These are phyloP conservation scores for Anoncus sp. DNA, from an alignment of 2,888 invertebrate species.

Conservation along the genomic window DNA sequence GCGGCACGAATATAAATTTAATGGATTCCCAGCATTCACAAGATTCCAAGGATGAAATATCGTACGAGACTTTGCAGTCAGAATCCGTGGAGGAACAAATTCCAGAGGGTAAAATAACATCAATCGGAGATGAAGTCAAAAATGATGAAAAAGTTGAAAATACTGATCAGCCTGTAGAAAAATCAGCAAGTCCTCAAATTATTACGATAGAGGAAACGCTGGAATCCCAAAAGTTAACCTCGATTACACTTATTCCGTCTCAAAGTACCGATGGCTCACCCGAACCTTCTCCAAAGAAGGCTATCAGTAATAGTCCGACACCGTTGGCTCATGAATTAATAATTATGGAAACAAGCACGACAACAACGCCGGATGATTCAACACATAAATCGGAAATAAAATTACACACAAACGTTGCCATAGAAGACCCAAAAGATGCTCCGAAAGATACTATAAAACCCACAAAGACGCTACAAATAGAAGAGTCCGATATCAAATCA, in stretches of 20 bases:
- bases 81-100: conserved; percentile 48
- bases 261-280: neutral
- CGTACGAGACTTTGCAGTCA: conserved; percentile 45
- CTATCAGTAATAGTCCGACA: conserved; percentile 8
- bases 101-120: neutral
- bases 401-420: neutral
- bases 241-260: neutral
- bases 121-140: neutral
- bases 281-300: conserved; percentile 4
- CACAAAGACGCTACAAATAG: neutral
- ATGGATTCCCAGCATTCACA: conserved; percentile 11
- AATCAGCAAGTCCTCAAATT: conserved; percentile 32
- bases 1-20: conserved; percentile 9
- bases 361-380: neutral
- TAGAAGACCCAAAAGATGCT: conserved; percentile 8
- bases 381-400: neutral
- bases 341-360: neutral
- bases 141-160: neutral
- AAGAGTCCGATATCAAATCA: neutral
- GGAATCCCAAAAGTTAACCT: conserved; percentile 2
- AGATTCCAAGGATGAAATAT: conserved; percentile 29
- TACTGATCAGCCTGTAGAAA: conserved; percentile 12
- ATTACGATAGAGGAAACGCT: conserved; percentile 17
- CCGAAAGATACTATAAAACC: neutral
- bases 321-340: conserved; percentile 9